Percentiles rank a stretch among this genome's conserved stretches.
Conservation (phyloP, 2,797 vertebrate species). For the Hoplostethus atlanticus region DNA sequence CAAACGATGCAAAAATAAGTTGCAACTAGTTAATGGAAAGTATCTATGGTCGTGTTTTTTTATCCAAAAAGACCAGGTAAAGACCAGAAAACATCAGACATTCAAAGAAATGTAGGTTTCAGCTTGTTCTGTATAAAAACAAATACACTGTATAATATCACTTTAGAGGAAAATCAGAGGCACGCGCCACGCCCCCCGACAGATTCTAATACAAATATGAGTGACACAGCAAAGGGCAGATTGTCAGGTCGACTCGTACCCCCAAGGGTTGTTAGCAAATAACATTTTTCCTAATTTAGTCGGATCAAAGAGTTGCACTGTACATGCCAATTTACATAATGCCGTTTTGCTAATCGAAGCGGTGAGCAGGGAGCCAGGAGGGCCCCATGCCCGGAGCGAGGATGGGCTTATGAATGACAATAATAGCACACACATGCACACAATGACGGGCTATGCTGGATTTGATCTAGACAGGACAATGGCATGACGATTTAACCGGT, state of each 20-base stretch:
- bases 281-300: conserved; percentile 80
- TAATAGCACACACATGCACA: conserved; percentile 70
- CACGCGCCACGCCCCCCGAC: conserved; percentile 49
- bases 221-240: conserved; percentile 75
- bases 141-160: conserved; percentile 21
- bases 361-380: conserved; percentile 61
- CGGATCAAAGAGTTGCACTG: conserved; percentile 79
- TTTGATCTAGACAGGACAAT: conserved; percentile 53
- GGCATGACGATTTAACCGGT: conserved; percentile 17
- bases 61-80: not conserved
- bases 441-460: conserved; percentile 72
- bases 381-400: conserved; percentile 71
- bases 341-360: conserved; percentile 84
- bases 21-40: too few species aligned
- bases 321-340: conserved; percentile 85
- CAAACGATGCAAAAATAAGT: too few species aligned
- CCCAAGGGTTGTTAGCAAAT: conserved; percentile 63
- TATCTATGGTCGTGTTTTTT: too few species aligned
- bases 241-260: conserved; percentile 68
- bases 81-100: not conserved
- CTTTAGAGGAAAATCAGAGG: conserved; percentile 22
- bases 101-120: conserved; percentile 6
- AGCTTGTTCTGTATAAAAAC: not conserved
- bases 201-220: conserved; percentile 54
- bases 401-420: conserved; percentile 78